Base-by-base conservation (phyloP, 64 coral and sea anemone genomes). In the Stylophora pistillata region DNA sequence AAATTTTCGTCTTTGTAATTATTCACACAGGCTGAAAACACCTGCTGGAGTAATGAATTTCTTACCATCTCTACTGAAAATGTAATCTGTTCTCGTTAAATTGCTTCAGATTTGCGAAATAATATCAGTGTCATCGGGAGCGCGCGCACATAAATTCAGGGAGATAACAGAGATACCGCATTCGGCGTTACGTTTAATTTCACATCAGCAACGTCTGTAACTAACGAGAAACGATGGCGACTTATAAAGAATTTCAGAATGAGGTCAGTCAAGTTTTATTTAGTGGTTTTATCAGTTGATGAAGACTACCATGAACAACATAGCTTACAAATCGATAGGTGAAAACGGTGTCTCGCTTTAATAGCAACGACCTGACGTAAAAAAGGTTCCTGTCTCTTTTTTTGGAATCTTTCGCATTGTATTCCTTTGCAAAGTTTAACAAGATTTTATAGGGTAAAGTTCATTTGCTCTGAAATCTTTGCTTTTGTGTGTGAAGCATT, bases 41-140 rank as follows among this genome's bases (percentile, higher is more conserved):
- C 80, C 80, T 84, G 80, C 80, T 23, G 34, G 34, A 33, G 62
- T 52, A 69, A 84, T 84, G 80, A 53, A 70, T 84, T 84, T 84
- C 34, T 17, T 37, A n/a, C 62, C 80, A n/a, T 79, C 65, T 84
- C 20, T 71, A 21, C 62, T 60, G 37, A 69, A 84, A 84, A 84
- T 84, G 37, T 84, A 84, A 84, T 84, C 62, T 69, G 30, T 82
- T 82, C 69, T 84, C 34, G 9, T 82, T 65, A 82, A 64, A 84
- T 84, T 69, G 80, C 33, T 47, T 69, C 32, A 31, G 11, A 47
- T 33, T 84, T 69, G 37, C 80, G 34, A 84, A 68, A 84, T 53
- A 65, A 64, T 41, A 34, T 53, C 75, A 27, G 21, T 26, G 7
- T n/a, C 18, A 84, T 47, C 37, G 37, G 7, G 37, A 15, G 62